Base-by-base conservation (phyloP, 2,113 vertebrate species). In the Stictonetta naevosa region DNA sequence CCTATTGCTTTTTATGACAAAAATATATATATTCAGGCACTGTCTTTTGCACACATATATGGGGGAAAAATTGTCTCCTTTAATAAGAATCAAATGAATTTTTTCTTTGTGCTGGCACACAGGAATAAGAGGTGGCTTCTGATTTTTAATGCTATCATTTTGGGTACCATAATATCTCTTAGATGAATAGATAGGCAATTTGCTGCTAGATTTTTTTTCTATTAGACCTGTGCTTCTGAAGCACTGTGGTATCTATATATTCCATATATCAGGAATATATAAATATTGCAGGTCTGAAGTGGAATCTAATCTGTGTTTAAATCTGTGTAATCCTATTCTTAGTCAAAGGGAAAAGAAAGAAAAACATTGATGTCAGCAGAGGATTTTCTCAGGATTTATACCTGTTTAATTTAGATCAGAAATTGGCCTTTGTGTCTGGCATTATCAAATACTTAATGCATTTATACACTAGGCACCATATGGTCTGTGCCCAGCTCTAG, bases 381-480 rank as follows among this genome's bases (percentile, higher is more conserved):
- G 83, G 50, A 26, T 66, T 92, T 90, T 77, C 59, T 67, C 79
- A 86, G 88, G 83, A 73, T 84, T 93, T 91, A 33, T 34, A 76
- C 56, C 80, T 81, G 48, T 94, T 95, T 77, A 74, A 75, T 92
- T 95, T 72, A 75, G 68, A 84, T 69, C 52, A 93, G 83, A 78
- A 36, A 34, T 46, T 68, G 76, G 63, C 90, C 64, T 92, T 90
- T 89, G 74, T 69, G 77, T 21, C 79, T 92, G 85, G 42, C 0
- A 0, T 81, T 92, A n/a, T 10, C 40, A 59, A 96, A 58, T 68
- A 18, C 53, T 76, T 46, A 10, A 44, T 91, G 52, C 56, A 9
- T 86, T 92, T 50, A 86, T 96, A 83, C 83, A 76, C 31, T 7
- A 13, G 79, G 25, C 60, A 53, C 80, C 93, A 82, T 72, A 53